Conservation (phyloP, 2,888 invertebrate genomes). For the Ceriagrion tenellum region DNA sequence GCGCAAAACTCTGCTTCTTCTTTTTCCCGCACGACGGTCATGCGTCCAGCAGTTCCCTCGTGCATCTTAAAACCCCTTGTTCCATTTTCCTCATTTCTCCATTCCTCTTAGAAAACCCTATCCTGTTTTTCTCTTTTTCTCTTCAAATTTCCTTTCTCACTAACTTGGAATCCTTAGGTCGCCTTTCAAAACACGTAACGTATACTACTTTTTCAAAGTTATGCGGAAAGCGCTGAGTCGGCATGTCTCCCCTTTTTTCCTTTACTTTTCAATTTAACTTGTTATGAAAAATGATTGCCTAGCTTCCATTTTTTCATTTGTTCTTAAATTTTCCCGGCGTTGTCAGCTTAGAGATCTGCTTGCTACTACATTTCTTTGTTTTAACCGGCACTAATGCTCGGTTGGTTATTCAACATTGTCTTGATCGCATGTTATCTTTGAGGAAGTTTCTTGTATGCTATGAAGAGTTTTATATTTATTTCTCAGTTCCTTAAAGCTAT, state of each 20-base stretch:
- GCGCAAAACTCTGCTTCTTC: not conserved
- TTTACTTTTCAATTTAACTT: not conserved
- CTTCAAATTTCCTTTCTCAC: constrained; percentile 4
- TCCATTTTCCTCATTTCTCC: not conserved
- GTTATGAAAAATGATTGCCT: not conserved
- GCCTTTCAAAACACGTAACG: constrained; percentile 65
- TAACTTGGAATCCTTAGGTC: constrained; percentile 35
- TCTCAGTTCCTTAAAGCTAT: not conserved
- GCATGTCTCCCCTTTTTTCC: constrained; percentile 20
- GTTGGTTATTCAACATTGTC: not conserved
- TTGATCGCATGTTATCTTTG: not conserved
- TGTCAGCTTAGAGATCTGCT: not conserved
- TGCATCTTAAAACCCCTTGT: not conserved
- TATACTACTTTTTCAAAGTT: constrained; percentile 56
- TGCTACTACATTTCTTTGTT: not conserved
- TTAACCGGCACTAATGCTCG: not conserved
- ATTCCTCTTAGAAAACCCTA: not conserved
- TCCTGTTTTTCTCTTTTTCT: constrained; percentile 14
- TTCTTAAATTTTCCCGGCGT: not conserved
- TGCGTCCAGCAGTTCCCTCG: constrained; percentile 54
- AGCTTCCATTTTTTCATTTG: not conserved
- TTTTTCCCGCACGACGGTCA: constrained; percentile 43
- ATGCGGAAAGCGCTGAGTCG: constrained; percentile 8
- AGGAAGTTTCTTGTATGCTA: not conserved
- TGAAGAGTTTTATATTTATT: not conserved